These are phyloP conservation scores for Laterallus jamaicensis DNA, from an alignment of 2,113 vertebrate genomes.

Conservation along the genomic window DNA sequence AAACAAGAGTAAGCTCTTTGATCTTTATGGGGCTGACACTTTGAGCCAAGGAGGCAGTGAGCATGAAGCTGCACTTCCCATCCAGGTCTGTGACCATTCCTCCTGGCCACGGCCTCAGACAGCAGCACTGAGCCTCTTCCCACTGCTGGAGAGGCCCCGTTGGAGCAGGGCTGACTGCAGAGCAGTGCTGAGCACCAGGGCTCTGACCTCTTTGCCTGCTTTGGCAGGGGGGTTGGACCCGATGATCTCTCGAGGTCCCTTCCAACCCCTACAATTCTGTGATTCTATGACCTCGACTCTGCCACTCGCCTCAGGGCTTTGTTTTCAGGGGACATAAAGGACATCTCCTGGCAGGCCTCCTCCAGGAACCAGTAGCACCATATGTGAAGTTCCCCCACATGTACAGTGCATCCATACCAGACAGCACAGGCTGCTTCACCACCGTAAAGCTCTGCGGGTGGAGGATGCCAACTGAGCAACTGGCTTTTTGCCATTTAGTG, in stretches of 20 bases:
- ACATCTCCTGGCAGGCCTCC: background rate
- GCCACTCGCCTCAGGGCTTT: background rate
- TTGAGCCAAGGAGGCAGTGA: background rate
- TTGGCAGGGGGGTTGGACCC: too few species aligned
- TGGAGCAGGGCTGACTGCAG: background rate
- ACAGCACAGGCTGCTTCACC: background rate
- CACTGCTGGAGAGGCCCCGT: rapidly evolving
- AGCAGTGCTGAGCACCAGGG: background rate
- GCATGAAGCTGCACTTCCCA: background rate
- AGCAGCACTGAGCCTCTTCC: background rate
- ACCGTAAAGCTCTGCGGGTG: background rate
- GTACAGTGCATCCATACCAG: rapidly evolving
- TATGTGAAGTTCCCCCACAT: background rate
- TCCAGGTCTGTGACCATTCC: background rate
- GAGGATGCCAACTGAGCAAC: background rate
- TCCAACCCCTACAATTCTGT: too few species aligned
- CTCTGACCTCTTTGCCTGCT: background rate
- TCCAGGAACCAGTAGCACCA: background rate
- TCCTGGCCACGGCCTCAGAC: background rate
- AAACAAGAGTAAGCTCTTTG: conserved; percentile 27
- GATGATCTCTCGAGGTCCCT: too few species aligned
- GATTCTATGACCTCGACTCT: background rate
- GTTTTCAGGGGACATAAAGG: background rate
- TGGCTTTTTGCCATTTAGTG: background rate
- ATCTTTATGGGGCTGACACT: background rate